Base-by-base conservation (phyloP, 2,797 vertebrate genomes). In the Ctenopoma kingsleyae region DNA sequence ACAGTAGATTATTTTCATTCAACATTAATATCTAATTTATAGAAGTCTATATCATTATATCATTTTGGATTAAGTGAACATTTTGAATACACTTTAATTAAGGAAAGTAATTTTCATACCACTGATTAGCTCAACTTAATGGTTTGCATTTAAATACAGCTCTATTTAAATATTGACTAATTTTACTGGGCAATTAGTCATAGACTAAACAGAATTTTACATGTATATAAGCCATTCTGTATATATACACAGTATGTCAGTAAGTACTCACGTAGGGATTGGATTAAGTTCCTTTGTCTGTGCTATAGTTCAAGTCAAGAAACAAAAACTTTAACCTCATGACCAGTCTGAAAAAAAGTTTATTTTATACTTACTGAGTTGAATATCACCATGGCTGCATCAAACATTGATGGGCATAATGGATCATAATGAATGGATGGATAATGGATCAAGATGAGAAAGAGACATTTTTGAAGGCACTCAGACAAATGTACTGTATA, bases 91-190 rank as follows among this genome's bases (percentile, higher is more conserved):
- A 10, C 40, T 54, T 23, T 76, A 81, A 84, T 78, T 74, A 82
- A 46, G 15, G 25, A 44, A 60, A 71, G 68, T 60, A 40, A 74
- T 83, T 84, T 71, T 43, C 52, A 36, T 72, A 51, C 10, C 9
- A 55, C 71, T 79, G 55, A 85, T 84, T 77, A 83, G 57, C 6
- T 17, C 46, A 72, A 75, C 66, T 51, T 57, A 36, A 70, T 76
- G 59, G 50, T 51, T 16, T 74, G 19, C 23, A 68, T 81, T 84
- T 81, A 67, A 82, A 58, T 50, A 44, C 69, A 69, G 46, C 65
- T 19, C 32, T 36, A 47, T 57, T 72, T 77, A 66, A 68, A 75
- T 75, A 85, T 76, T 58, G 74, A 52, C 16, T 77, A 0, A 62
- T 71, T 75, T 61, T 13, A 44, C 40, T 36, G 44, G 72, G 53